Evolutionary conservation across 2,888 invertebrate species (phyloP).

Genomic region (Sclerodermus sp.): DNA sequence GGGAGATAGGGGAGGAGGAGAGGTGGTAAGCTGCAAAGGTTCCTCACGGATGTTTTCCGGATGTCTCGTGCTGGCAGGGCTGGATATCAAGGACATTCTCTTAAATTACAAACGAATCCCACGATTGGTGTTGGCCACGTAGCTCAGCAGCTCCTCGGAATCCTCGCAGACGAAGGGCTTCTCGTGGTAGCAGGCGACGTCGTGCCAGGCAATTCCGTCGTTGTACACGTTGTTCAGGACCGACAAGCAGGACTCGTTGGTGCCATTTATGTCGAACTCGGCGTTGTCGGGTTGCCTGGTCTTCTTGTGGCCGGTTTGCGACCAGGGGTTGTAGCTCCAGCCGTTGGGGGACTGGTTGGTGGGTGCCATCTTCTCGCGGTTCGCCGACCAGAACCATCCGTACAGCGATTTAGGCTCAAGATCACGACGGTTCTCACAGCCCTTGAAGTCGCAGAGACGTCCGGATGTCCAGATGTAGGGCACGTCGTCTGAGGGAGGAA

Average conservation of each 20-base stretch:
- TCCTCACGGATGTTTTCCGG: too few relatives aligned
- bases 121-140: conserved; percentile 82
- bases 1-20: too few relatives aligned
- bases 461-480: conserved; percentile 94
- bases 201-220: conserved; percentile 92
- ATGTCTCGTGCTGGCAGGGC: too few relatives aligned
- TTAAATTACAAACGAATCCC: conserved; percentile 74
- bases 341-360: conserved; percentile 73
- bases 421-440: conserved; percentile 83
- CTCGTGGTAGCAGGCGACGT: conserved; percentile 91
- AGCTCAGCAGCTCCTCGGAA: conserved; percentile 83
- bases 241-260: conserved; percentile 83
- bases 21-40: too few relatives aligned
- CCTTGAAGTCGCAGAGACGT: conserved; percentile 89
- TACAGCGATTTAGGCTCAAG: conserved; percentile 82
- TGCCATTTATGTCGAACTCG: conserved; percentile 86
- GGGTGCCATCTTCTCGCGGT: conserved; percentile 82
- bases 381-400: conserved; percentile 94
- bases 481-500: conserved; percentile 78
- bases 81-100: too few relatives aligned
- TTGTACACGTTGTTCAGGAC: conserved; percentile 91
- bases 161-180: conserved; percentile 91
- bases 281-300: conserved; percentile 86
- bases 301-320: conserved; percentile 89
- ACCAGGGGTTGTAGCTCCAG: conserved; percentile 88